Evolutionary conservation across 2,888 invertebrate genomes (phyloP), one percentile per base, ranked within the genome.

Genomic region (Tetrapedia diversipes): DNA sequence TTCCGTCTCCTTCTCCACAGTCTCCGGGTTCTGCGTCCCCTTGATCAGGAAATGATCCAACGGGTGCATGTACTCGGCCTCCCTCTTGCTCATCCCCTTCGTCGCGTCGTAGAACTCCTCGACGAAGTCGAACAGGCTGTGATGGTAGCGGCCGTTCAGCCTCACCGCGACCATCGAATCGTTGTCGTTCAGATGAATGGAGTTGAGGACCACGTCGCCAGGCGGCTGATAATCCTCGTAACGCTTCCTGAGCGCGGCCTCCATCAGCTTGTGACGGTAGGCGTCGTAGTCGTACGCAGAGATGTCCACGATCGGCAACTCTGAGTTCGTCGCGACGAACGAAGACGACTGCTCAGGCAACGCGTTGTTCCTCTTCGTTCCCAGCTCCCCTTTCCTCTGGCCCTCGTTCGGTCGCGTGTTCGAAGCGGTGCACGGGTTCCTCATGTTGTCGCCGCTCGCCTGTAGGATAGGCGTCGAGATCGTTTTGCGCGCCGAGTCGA

Each of bases 181-280:
- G 14, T 79, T 78, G 11, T 86, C 70, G 47, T 89, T 91, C 19
- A 91, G 79, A 24, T 89, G 87, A 24, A 91, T 87, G 16, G 90
- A 89, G 64, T 90, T 91, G 14, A 90, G 64, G 1, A 91, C 86
- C 2, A 91, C 89, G 60, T 88, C 81, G 0, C 91, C 91, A 0
- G 91, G 91, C 0, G 91, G 88, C 45, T 89, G 90, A 19, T 76
- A 79, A 37, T 88, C 83, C 4, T 86, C 81, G 77, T 89, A 91
- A 8, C 83, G 86, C 43, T 85, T 88, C 29, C 77, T 86, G 4
- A 91, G 61, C 0, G 83, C 86, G 0, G 76, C 70, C 29, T 90
- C 88, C 6, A 91, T 81, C 32, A 91, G 72, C 64, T 87, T 87
- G 68, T 88, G 84, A 4, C 90, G 83, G 45, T 89, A 88, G 0